Percentiles rank a stretch among this genome's conserved stretches.
These are phyloP conservation scores for Operophtera brumata DNA, from an alignment of 2,888 invertebrate species.

Conservation along the genomic window DNA sequence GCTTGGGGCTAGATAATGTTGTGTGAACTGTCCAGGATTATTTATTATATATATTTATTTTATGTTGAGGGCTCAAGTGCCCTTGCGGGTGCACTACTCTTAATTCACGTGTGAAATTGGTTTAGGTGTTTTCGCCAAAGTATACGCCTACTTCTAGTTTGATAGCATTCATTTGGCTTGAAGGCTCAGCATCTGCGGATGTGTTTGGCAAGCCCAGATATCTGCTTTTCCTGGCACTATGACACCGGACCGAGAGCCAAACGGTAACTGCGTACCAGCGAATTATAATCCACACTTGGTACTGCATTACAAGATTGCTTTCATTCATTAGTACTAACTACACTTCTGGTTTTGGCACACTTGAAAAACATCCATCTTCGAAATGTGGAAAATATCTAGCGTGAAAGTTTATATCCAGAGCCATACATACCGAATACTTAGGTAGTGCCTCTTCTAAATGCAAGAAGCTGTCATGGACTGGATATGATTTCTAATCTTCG, in stretches of 20 bases:
- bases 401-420: too few relatives aligned
- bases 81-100: too few relatives aligned
- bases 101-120: constrained; percentile 30
- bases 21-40: too few relatives aligned
- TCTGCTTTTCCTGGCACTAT: constrained; percentile 57
- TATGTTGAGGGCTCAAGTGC: too few relatives aligned
- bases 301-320: constrained; percentile 39
- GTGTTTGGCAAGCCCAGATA: constrained; percentile 57
- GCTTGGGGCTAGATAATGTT: too few relatives aligned
- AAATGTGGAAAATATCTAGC: background rate
- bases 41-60: too few relatives aligned
- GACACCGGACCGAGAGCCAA: constrained; percentile 50
- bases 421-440: background rate
- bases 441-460: background rate
- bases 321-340: background rate
- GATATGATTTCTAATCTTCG: too few relatives aligned
- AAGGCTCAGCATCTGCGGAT: constrained; percentile 50
- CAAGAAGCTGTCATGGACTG: too few relatives aligned
- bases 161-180: constrained; percentile 61
- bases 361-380: background rate
- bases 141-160: constrained; percentile 44
- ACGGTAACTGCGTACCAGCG: constrained; percentile 48
- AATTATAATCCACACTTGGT: constrained; percentile 49
- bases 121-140: constrained; percentile 47
- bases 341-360: constrained; percentile 1